Conservation (phyloP, 1,140 invertebrate genomes). For the Aleiodes sp. region DNA sequence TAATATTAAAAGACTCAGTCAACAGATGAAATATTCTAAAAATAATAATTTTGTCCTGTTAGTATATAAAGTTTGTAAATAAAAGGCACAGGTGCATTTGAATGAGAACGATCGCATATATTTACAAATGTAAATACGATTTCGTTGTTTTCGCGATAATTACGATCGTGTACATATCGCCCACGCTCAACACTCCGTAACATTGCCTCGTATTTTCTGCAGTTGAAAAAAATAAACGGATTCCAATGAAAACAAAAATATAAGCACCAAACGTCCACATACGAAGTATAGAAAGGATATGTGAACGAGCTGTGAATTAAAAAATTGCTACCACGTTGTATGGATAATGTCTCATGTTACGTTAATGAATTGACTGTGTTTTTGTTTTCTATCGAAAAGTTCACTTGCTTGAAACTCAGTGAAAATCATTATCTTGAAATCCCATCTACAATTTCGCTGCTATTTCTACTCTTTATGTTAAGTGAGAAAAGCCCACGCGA, state of each 20-base stretch:
- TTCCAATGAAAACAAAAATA: conserved; percentile 16
- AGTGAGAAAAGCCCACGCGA: background rate
- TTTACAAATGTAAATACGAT: conserved; percentile 24
- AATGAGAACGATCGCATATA: conserved; percentile 9
- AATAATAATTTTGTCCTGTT: too few species aligned
- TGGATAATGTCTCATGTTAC: conserved; percentile 32
- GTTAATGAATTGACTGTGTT: conserved; percentile 41
- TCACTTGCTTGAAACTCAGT: conserved; percentile 16
- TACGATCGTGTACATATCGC: conserved; percentile 34
- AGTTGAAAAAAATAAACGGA: background rate
- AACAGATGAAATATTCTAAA: too few species aligned
- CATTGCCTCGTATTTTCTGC: conserved; percentile 17
- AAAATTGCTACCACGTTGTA: background rate
- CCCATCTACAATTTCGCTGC: background rate
- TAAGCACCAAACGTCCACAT: background rate
- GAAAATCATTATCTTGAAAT: background rate
- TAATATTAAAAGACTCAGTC: too few species aligned
- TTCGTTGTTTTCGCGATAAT: conserved; percentile 33
- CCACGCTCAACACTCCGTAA: conserved; percentile 24
- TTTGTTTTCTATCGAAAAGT: conserved; percentile 21
- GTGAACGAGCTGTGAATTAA: background rate
- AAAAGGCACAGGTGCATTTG: background rate
- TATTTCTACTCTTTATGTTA: background rate
- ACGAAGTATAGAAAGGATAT: background rate
- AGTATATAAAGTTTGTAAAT: too few species aligned